These are phyloP conservation scores for Ptyas mucosa DNA, from an alignment of 2,113 vertebrate species.

Conservation along the genomic window DNA sequence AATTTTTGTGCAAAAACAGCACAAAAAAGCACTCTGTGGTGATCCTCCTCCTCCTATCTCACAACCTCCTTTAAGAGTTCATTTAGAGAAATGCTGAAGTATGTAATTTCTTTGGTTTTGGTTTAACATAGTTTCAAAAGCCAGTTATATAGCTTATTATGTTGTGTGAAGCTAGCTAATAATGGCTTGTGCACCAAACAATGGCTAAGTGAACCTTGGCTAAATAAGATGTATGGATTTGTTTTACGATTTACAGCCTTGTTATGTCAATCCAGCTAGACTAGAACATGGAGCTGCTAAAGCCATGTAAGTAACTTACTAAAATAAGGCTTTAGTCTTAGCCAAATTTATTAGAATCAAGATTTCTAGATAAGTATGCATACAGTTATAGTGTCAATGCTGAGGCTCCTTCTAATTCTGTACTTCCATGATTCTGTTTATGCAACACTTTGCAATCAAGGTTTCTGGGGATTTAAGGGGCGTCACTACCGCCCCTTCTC, in stretches of 20 bases:
- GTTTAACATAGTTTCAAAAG: background rate
- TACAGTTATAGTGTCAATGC: background rate
- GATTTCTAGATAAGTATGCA: background rate
- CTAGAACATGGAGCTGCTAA: background rate
- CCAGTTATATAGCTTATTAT: background rate
- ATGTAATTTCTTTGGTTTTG: background rate
- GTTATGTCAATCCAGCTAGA: background rate
- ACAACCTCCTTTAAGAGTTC: background rate
- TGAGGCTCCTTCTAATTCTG: background rate
- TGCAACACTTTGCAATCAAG: background rate
- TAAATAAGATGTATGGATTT: background rate
- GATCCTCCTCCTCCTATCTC: background rate
- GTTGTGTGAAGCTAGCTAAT: background rate
- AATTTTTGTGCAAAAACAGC: background rate
- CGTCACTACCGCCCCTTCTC: background rate
- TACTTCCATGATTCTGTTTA: background rate
- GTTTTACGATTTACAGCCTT: background rate
- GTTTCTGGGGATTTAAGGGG: background rate
- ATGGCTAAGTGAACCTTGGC: background rate
- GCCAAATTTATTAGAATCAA: background rate
- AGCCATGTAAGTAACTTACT: background rate
- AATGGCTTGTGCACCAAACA: background rate
- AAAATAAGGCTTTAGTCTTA: background rate
- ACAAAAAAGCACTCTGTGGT: background rate
- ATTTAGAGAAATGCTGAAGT: background rate